phyloP scores from a whole-genome alignment of 2,888 invertebrate genomes.

The Eumacrocentrus americanus region DNA sequence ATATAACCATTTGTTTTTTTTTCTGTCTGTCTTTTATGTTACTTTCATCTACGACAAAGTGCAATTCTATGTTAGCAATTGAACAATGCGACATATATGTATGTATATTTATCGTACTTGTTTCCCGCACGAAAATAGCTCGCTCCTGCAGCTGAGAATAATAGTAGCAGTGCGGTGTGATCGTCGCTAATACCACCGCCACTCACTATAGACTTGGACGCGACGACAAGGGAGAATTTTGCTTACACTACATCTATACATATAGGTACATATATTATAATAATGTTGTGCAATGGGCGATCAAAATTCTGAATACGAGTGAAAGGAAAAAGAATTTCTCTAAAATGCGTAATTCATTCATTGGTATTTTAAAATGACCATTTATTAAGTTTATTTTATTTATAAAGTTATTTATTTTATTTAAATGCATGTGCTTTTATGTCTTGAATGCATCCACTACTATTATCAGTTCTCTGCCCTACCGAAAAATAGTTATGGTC shows the following conservation, averaged over 20 bases:
- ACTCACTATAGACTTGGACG: not conserved
- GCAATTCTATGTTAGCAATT: not conserved
- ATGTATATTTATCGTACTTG: slow-evolving; percentile 1
- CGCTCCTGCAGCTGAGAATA: slow-evolving; percentile 6
- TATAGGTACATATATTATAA: too few relatives aligned
- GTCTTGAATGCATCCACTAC: too few relatives aligned
- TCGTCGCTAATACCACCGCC: not conserved
- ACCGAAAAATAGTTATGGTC: not conserved
- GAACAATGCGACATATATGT: not conserved
- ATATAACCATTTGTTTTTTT: too few relatives aligned
- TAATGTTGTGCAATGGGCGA: too few relatives aligned
- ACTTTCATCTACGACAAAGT: slow-evolving; percentile 1
- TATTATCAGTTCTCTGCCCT: not conserved
- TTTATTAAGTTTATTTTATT: too few relatives aligned
- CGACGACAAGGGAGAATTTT: not conserved
- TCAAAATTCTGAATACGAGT: too few relatives aligned
- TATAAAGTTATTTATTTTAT: too few relatives aligned
- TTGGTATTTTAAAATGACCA: too few relatives aligned
- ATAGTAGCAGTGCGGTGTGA: not conserved
- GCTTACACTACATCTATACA: too few relatives aligned
- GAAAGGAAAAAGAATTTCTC: too few relatives aligned
- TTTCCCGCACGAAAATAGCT: slow-evolving; percentile 8
- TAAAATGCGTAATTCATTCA: too few relatives aligned
- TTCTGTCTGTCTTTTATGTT: not conserved
- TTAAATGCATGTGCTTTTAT: too few relatives aligned